Evolutionary conservation across 2,888 invertebrate species (phyloP).

Genomic region (Palloptera scutellata): DNA sequence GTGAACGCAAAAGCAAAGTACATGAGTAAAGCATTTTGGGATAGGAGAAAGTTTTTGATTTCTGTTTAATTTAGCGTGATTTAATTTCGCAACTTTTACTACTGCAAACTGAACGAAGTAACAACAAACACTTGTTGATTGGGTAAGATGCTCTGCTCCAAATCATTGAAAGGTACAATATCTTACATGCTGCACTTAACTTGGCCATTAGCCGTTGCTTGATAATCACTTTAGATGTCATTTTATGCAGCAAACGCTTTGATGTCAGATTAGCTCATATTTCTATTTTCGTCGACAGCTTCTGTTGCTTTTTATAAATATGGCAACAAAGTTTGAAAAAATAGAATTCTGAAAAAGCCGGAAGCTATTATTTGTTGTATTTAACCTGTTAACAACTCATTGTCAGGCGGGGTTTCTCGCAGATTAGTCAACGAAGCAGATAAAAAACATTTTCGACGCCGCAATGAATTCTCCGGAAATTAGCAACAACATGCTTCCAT

Average conservation of each 20-base stretch:
- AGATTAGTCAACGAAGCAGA: slow-evolving; percentile 38
- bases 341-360: slow-evolving; percentile 7
- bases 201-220: slow-evolving; percentile 19
- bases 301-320: slow-evolving; percentile 3
- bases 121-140: slow-evolving; percentile 43
- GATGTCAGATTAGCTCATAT: slow-evolving; percentile 17
- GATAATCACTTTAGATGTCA: slow-evolving; percentile 23
- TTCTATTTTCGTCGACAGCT: slow-evolving; percentile 7
- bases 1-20: slow-evolving; percentile 7
- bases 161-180: too few species aligned
- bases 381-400: not conserved
- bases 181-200: not conserved
- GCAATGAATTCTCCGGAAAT: slow-evolving; percentile 46
- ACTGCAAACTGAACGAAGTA: slow-evolving; percentile 8
- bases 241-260: slow-evolving; percentile 8
- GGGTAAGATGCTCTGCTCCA: not conserved
- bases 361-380: not conserved
- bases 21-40: slow-evolving; percentile 14
- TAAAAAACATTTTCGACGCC: slow-evolving; percentile 37
- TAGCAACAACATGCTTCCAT: slow-evolving; percentile 41
- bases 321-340: not conserved
- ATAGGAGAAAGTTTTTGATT: slow-evolving; percentile 56
- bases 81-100: slow-evolving; percentile 31
- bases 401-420: not conserved
- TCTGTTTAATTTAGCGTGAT: slow-evolving; percentile 59